A percentile compares a stretch with the other conserved stretches of the same genome.
Conservation (phyloP, 1,140 invertebrate species). For the Laodelphax striatellus region DNA sequence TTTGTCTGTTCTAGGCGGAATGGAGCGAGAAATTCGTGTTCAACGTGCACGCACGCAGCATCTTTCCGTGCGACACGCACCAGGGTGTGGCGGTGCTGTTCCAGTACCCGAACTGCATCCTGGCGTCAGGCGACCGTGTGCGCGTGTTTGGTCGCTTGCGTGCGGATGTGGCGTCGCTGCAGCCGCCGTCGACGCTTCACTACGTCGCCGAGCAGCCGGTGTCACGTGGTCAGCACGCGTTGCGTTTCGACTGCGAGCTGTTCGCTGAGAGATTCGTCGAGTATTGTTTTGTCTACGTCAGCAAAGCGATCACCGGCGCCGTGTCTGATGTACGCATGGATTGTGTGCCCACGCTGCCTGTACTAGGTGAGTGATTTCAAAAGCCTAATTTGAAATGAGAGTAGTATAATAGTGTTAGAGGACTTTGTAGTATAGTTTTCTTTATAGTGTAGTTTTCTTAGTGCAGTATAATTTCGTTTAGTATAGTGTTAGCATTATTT, state of each 20-base stretch:
- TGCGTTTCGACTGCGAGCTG: constrained; percentile 67
- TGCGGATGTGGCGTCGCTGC: constrained; percentile 51
- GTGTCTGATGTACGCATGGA: constrained; percentile 68
- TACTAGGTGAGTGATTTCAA: constrained; percentile 48
- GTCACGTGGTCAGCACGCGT: constrained; percentile 50
- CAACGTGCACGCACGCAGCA: constrained; percentile 64
- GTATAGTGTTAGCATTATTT: too few species aligned
- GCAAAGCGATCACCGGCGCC: constrained; percentile 63
- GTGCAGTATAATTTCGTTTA: too few species aligned
- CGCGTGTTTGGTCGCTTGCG: constrained; percentile 55
- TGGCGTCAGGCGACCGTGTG: constrained; percentile 57
- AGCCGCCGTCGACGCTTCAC: constrained; percentile 42
- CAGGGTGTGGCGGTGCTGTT: constrained; percentile 57
- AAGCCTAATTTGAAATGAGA: too few species aligned
- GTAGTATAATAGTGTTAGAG: too few species aligned
- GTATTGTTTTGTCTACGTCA: constrained; percentile 78
- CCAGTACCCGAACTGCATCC: constrained; percentile 67
- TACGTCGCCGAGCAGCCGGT: constrained; percentile 53
- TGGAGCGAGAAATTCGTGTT: constrained; percentile 73
- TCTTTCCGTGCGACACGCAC: constrained; percentile 62
- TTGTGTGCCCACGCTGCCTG: constrained; percentile 65
- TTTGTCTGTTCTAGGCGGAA: constrained; percentile 42
- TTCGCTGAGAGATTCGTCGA: constrained; percentile 70
- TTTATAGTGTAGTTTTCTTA: too few species aligned
- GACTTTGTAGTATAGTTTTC: too few species aligned